phyloP scores from a whole-genome alignment of 1,140 invertebrate genomes.

The Sinella curviseta region DNA sequence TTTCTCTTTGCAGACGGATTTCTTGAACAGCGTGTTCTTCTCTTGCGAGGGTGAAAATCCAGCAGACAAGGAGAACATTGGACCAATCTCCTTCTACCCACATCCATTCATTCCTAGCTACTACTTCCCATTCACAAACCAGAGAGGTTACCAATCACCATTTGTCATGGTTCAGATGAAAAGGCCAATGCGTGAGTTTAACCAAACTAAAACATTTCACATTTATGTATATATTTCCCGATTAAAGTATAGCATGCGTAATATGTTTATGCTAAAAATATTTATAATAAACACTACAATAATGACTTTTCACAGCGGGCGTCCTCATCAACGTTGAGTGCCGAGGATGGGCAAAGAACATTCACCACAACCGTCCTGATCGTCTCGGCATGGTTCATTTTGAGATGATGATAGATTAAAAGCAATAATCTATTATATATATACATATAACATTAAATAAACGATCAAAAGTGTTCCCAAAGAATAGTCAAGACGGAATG shows the following conservation, averaged over 20 bases:
- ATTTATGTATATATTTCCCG: too few species aligned
- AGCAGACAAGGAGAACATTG: constrained; percentile 83
- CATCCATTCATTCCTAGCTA: constrained; percentile 75
- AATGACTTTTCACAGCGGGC: neutral
- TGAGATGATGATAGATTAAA: constrained; percentile 81
- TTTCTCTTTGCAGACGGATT: constrained; percentile 30
- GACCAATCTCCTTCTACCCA: constrained; percentile 72
- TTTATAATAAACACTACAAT: neutral
- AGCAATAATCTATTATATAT: neutral
- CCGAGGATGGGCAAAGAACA: constrained; percentile 92
- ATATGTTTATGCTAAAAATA: neutral
- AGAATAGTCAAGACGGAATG: constrained; percentile 13
- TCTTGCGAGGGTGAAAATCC: constrained; percentile 87
- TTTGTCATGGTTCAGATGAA: constrained; percentile 59
- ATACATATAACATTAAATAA: neutral
- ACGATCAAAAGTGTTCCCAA: constrained; percentile 21
- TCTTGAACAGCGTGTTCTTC: constrained; percentile 76
- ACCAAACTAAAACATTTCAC: constrained; percentile 4
- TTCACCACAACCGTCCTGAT: constrained; percentile 80
- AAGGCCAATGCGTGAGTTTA: constrained; percentile 51
- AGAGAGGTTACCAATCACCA: constrained; percentile 50
- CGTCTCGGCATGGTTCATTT: constrained; percentile 90
- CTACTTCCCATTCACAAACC: constrained; percentile 76
- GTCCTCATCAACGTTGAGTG: constrained; percentile 87
- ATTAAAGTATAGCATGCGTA: neutral